Base-by-base conservation (phyloP, 64 coral and sea anemone species). In the Orbicella faveolata region DNA sequence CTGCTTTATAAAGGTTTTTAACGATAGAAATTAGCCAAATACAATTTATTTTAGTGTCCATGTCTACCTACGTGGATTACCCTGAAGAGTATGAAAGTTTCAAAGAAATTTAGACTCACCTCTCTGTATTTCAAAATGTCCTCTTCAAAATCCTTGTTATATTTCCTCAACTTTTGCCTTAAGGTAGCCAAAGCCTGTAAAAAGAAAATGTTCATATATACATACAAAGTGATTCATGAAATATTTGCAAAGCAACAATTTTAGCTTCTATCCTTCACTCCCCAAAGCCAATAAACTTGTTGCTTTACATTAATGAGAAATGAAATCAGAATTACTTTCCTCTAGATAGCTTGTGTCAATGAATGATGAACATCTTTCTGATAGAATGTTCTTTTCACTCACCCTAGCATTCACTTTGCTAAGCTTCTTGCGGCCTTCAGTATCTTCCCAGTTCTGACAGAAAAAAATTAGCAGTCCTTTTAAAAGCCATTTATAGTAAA, bases 341-440 rank as follows among this genome's bases (percentile, higher is more conserved):
- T 73, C 11, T 3, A 73, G 9, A 20, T 73, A 34, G 69, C 30
- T 34, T 73, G 21, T 21, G 1, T 73, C 1, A 9, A 12, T 59
- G 55, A 59, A 59, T 14, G 55, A 59, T 59, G 15, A 59, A 59
- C 15, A 14, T 16, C 15, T 59, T 59, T 59, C 2, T 59, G 10
- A 59, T 59, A 59, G 36, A 20, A 86, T 18, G 16, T 21, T 37
- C 15, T 35, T 17, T 79, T 7, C 16, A 48, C 63, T 90, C 18
- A 96, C 96, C 77, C 90, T 93, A 17, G 93, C 96, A 98, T 98
- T 98, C 15, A 93, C 61, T 87, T 98, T 98, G 88, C 79, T 91
- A 21, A 98, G 79, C 68, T 98, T 98, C n/a, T 98, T 98, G 34
- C 96, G 92, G 21, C 93, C 96, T 65, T 98, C 96, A 14, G 96